phyloP scores from a whole-genome alignment of 2,797 vertebrate species.

The Babyrousa celebensis region DNA sequence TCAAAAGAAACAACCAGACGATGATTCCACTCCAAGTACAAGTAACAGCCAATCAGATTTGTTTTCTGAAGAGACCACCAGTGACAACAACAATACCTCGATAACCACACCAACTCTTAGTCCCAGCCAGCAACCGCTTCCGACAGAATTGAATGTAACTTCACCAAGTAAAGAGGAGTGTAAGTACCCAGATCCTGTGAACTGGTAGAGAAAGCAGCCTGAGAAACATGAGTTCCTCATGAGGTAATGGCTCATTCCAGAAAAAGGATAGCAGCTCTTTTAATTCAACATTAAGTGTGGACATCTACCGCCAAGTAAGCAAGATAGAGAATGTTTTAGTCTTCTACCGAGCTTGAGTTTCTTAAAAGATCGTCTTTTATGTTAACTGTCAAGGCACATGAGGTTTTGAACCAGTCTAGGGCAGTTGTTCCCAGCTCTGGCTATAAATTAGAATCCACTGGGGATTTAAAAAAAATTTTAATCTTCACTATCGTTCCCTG shows the following conservation, averaged over 20 bases:
- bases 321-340: constrained; percentile 9
- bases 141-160: constrained; percentile 95
- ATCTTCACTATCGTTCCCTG: constrained; percentile 15
- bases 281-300: constrained; percentile 28
- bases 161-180: constrained; percentile 95
- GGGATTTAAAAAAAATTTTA: constrained; percentile 34
- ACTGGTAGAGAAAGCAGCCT: background rate
- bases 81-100: constrained; percentile 95
- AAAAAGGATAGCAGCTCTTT: background rate
- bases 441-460: constrained; percentile 1
- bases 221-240: constrained; percentile 26
- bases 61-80: constrained; percentile 96
- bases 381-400: background rate
- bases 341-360: background rate
- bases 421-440: background rate
- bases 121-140: constrained; percentile 94
- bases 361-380: constrained; percentile 5
- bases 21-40: constrained; percentile 96
- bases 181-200: constrained; percentile 88
- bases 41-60: constrained; percentile 96
- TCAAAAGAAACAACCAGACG: constrained; percentile 97
- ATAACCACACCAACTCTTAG: constrained; percentile 93
- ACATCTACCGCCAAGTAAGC: background rate
- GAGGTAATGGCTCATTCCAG: background rate
- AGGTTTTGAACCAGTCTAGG: constrained; percentile 30